Percentiles rank a stretch among this genome's conserved stretches.
Evolutionary conservation across 2,888 invertebrate species (phyloP).

Genomic region (Sphaerophoria taeniata): DNA sequence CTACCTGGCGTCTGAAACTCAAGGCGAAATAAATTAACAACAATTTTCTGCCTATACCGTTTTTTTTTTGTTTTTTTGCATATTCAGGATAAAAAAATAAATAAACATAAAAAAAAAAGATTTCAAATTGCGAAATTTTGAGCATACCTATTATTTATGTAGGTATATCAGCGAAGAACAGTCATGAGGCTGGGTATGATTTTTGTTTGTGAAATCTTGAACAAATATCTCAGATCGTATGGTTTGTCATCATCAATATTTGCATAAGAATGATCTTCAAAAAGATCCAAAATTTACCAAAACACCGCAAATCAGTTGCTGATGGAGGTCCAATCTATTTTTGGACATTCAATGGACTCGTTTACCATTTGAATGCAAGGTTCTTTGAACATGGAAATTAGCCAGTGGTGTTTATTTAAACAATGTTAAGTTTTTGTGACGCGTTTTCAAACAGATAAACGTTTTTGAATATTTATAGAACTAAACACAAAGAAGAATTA

Average conservation of each 20-base stretch:
- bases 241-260: constrained; percentile 3
- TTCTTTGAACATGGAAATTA: too few relatives aligned
- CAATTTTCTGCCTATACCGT: constrained; percentile 8
- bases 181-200: background rate
- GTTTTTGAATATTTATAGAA: too few relatives aligned
- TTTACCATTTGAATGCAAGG: background rate
- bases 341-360: background rate
- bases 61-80: constrained; percentile 5
- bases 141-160: too few relatives aligned
- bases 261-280: background rate
- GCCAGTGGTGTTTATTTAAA: too few relatives aligned
- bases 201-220: constrained; percentile 2
- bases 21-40: constrained; percentile 67
- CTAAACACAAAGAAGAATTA: too few relatives aligned
- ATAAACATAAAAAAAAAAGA: too few relatives aligned
- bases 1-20: constrained; percentile 65
- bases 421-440: too few relatives aligned
- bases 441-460: too few relatives aligned
- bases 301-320: background rate
- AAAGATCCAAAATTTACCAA: background rate
- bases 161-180: too few relatives aligned
- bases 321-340: constrained; percentile 1
- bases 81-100: background rate
- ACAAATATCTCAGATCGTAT: background rate
- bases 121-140: too few relatives aligned